phyloP scores from a whole-genome alignment of 2,113 vertebrate genomes.

The Setophaga coronata region DNA sequence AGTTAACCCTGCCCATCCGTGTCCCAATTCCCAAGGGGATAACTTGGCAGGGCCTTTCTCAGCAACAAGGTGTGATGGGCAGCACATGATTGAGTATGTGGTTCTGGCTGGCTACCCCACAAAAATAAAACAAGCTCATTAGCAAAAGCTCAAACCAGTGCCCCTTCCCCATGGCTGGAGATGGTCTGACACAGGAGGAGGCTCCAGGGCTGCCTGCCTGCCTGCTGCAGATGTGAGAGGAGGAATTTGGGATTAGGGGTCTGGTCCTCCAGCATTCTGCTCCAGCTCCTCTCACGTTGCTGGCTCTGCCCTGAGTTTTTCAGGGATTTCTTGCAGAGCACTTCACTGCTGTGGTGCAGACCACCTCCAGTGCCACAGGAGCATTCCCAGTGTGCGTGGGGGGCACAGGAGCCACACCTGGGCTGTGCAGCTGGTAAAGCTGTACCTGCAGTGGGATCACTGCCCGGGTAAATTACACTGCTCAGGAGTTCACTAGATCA shows the following conservation, averaged over 20 bases:
- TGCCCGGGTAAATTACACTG: background rate
- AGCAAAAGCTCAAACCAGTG: background rate
- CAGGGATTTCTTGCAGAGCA: background rate
- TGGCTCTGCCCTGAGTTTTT: background rate
- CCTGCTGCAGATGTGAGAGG: background rate
- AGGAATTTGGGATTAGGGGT: background rate
- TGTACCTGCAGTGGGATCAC: background rate
- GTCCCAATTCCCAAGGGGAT: background rate
- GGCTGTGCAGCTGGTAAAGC: background rate
- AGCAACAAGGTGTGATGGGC: background rate
- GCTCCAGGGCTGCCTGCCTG: background rate
- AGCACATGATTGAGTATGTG: background rate
- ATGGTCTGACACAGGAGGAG: background rate
- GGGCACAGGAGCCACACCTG: background rate
- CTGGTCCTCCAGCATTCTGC: background rate
- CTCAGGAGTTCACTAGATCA: conserved; percentile 34
- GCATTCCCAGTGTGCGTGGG: fast-evolving
- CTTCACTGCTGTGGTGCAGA: background rate
- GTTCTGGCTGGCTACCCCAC: background rate
- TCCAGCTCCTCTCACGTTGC: fast-evolving
- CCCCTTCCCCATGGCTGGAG: background rate
- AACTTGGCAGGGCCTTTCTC: background rate
- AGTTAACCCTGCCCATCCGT: fast-evolving
- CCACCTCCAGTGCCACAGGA: background rate
- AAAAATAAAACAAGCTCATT: background rate